A percentile compares a stretch with the other conserved stretches of the same genome.
phyloP scores from a whole-genome alignment of 2,888 invertebrate species.

The Mythimna lalbum region DNA sequence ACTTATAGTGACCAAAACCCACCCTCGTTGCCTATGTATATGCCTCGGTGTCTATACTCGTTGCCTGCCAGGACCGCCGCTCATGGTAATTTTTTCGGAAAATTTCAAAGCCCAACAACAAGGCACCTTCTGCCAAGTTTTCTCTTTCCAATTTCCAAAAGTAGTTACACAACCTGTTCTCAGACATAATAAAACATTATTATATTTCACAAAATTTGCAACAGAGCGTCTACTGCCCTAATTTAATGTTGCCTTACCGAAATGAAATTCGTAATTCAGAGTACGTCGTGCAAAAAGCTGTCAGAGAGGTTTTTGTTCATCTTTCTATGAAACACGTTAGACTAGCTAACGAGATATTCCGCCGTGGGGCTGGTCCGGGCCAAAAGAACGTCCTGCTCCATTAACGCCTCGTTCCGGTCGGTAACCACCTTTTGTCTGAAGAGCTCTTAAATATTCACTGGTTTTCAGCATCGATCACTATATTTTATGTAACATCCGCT shows the following conservation, averaged over 20 bases:
- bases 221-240: conserved; percentile 17
- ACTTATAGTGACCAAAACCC: no score
- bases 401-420: conserved; percentile 43
- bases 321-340: conserved; percentile 41
- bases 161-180: not conserved
- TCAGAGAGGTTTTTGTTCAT: conserved; percentile 22
- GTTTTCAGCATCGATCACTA: conserved; percentile 28
- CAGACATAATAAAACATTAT: not conserved
- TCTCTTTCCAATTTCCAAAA: not conserved
- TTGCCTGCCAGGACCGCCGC: no score
- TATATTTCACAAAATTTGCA: conserved; percentile 28
- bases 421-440: conserved; percentile 39
- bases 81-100: no score
- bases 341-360: conserved; percentile 42
- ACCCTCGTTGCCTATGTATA: no score
- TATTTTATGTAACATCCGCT: conserved; percentile 17
- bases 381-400: conserved; percentile 47
- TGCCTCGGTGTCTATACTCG: no score
- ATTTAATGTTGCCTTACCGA: conserved; percentile 10
- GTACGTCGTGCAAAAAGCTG: conserved; percentile 26
- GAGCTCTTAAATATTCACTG: conserved; percentile 49
- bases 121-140: not conserved
- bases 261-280: conserved; percentile 36
- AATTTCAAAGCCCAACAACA: no score
- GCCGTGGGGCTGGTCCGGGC: conserved; percentile 35